phyloP scores from a whole-genome alignment of 2,113 vertebrate species.

The Equus przewalskii region DNA sequence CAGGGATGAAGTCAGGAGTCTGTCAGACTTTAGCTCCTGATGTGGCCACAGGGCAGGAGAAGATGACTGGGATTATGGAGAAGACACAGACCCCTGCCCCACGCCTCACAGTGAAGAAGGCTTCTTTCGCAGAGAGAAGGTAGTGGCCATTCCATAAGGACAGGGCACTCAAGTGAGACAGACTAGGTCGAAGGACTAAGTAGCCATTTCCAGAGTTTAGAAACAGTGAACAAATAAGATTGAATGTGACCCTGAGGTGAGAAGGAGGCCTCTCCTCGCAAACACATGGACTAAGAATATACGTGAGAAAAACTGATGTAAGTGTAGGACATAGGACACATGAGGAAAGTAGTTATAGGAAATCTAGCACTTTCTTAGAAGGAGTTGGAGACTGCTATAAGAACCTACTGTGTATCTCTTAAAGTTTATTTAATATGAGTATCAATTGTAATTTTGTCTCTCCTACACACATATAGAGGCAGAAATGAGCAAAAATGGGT shows the following conservation, averaged over 20 bases:
- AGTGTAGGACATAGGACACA: not conserved
- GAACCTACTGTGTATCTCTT: not conserved
- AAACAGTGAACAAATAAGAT: not conserved
- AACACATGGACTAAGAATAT: not conserved
- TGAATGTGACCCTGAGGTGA: not conserved
- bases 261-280: not conserved
- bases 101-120: not conserved
- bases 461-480: not conserved
- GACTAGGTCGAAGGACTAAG: not conserved
- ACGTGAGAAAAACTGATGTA: not conserved
- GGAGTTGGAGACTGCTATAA: not conserved
- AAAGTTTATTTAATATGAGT: not conserved
- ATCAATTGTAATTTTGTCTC: not conserved
- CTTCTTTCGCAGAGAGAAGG: not conserved
- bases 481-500: not conserved
- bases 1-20: not conserved
- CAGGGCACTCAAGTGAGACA: not conserved
- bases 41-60: not conserved
- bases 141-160: not conserved
- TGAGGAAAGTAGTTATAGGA: not conserved
- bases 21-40: no score
- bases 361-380: not conserved
- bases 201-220: not conserved
- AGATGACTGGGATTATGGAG: not conserved
- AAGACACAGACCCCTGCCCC: not conserved